phyloP scores from a whole-genome alignment of 2,113 vertebrate genomes.

The Stictonetta naevosa region DNA sequence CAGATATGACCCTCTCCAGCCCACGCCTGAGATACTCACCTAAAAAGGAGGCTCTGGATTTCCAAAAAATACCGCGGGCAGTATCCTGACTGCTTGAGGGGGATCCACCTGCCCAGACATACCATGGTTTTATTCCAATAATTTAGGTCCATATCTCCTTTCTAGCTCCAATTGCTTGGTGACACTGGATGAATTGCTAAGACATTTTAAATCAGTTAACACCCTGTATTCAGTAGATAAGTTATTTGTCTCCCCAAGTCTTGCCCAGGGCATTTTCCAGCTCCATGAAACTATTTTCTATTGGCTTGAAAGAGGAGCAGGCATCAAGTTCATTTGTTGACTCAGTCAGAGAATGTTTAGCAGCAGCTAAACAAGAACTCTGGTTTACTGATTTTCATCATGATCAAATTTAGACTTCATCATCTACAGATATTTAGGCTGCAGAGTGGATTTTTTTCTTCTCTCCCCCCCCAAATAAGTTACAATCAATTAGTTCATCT shows the following conservation, averaged over 20 bases:
- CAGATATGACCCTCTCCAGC: not conserved
- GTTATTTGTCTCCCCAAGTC: constrained; percentile 7
- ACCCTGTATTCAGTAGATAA: not conserved
- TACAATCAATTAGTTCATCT: not conserved
- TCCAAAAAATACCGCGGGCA: not conserved
- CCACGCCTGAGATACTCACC: not conserved
- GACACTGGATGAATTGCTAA: not conserved
- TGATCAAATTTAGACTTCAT: not conserved
- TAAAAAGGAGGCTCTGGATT: not conserved
- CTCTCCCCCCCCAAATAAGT: not conserved
- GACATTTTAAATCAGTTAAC: constrained; percentile 16
- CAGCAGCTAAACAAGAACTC: constrained; percentile 13
- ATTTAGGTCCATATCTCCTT: not conserved
- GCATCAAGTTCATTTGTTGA: constrained; percentile 19
- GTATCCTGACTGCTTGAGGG: not conserved
- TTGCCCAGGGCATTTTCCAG: constrained; percentile 41
- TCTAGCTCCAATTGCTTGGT: not conserved
- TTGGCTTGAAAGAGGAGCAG: constrained; percentile 6
- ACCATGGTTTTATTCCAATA: rapidly evolving
- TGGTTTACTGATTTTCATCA: not conserved
- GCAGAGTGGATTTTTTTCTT: not conserved
- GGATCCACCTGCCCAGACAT: not conserved
- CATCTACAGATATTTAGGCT: not conserved
- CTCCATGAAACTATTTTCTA: not conserved
- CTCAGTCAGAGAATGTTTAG: not conserved